Conservation (phyloP, 2,113 vertebrate species). For the Chloebia gouldiae region DNA sequence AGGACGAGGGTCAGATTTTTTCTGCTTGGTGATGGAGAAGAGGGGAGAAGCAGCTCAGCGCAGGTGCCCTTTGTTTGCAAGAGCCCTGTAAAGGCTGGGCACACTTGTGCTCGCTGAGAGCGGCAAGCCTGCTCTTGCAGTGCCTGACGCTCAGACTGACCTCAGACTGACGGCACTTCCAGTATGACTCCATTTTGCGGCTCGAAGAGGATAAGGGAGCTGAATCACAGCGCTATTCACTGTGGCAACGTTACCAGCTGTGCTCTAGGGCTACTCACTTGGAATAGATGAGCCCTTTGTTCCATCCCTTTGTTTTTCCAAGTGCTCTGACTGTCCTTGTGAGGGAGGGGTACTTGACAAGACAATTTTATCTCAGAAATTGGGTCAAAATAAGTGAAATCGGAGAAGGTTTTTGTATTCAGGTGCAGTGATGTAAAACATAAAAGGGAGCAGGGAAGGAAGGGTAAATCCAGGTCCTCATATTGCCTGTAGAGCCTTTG, state of each 20-base stretch:
- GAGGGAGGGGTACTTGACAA: constrained; percentile 8
- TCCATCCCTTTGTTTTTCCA: constrained; percentile 38
- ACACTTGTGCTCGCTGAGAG: accelerated
- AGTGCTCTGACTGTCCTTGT: background rate
- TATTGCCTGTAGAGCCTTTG: background rate
- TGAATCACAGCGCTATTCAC: constrained; percentile 3
- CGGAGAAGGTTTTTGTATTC: background rate
- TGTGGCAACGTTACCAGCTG: constrained; percentile 22
- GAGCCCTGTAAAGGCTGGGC: background rate
- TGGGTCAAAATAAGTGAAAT: background rate
- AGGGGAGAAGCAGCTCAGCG: background rate
- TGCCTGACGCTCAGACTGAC: background rate
- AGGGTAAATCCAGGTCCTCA: background rate
- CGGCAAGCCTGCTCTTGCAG: background rate
- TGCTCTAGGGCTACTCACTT: constrained; percentile 17
- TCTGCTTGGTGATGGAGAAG: background rate
- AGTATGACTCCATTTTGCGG: background rate
- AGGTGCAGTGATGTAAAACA: background rate
- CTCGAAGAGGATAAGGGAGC: background rate
- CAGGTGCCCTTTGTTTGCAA: background rate
- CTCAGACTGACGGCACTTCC: background rate
- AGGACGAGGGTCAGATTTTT: background rate
- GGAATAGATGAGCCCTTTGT: constrained; percentile 38
- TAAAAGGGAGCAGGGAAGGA: background rate
- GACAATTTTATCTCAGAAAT: constrained; percentile 22